Evolutionary conservation across 1,140 invertebrate genomes (phyloP).

Genomic region (Camponotus pennsylvanicus): DNA sequence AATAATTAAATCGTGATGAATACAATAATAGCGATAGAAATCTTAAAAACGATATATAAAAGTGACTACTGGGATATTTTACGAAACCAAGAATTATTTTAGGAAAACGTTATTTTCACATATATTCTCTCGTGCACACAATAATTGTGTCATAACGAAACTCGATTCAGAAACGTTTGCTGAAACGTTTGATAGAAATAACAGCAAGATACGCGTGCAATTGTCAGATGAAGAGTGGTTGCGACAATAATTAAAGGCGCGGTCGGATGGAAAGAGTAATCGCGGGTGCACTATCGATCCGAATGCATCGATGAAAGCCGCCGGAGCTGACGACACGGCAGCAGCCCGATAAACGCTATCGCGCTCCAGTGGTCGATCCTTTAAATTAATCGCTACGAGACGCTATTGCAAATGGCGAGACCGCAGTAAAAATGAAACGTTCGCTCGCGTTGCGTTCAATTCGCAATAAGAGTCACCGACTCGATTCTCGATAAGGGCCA

Average conservation of each 20-base stretch:
- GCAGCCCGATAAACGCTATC: conserved; percentile 49
- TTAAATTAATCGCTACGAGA: conserved; percentile 60
- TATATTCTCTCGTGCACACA: too few species aligned
- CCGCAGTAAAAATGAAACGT: conserved; percentile 56
- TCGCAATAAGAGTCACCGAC: conserved; percentile 45
- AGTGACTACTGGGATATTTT: not conserved
- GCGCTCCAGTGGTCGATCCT: conserved; percentile 38
- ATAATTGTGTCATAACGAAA: conserved; percentile 19
- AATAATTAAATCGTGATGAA: not conserved
- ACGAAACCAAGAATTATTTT: not conserved
- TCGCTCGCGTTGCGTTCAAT: conserved; percentile 46
- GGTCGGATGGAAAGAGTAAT: conserved; percentile 56
- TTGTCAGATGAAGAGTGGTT: conserved; percentile 20
- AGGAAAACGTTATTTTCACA: not conserved
- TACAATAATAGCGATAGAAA: not conserved
- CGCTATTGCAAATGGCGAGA: conserved; percentile 29
- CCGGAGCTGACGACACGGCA: conserved; percentile 29
- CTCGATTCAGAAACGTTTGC: conserved; percentile 11
- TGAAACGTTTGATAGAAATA: conserved; percentile 27
- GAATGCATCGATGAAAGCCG: conserved; percentile 60
- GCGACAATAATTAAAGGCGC: conserved; percentile 61
- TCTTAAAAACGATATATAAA: not conserved
- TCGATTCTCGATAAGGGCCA: conserved; percentile 32
- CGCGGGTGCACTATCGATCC: conserved; percentile 46
- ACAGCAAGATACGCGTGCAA: conserved; percentile 40